These are phyloP conservation scores for Drosophila sordidapex DNA, from an alignment of 2,888 invertebrate genomes.

Conservation along the genomic window DNA sequence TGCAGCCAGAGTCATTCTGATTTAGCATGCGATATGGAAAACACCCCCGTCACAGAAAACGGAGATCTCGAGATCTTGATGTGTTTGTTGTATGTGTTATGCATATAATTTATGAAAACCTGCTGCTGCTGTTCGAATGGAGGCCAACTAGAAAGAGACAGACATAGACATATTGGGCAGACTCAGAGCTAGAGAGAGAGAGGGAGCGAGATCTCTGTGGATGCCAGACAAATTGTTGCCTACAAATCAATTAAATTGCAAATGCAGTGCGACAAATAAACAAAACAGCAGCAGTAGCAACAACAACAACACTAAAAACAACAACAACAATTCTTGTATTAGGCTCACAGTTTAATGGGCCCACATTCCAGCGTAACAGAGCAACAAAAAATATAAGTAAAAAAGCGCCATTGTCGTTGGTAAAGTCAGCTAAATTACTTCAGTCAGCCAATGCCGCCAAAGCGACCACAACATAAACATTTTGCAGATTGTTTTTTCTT, in stretches of 20 bases:
- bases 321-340: slow-evolving; percentile 66
- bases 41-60: slow-evolving; percentile 45
- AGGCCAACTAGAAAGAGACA: slow-evolving; percentile 38
- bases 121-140: slow-evolving; percentile 37
- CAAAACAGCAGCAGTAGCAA: slow-evolving; percentile 38
- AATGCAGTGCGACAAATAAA: slow-evolving; percentile 66
- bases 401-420: slow-evolving; percentile 60
- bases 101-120: slow-evolving; percentile 44
- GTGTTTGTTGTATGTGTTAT: slow-evolving; percentile 19
- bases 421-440: slow-evolving; percentile 16
- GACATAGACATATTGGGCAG: background rate
- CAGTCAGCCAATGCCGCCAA: slow-evolving; percentile 59
- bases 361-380: slow-evolving; percentile 65
- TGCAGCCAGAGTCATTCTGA: slow-evolving; percentile 25
- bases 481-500: slow-evolving; percentile 57
- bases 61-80: slow-evolving; percentile 35
- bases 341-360: slow-evolving; percentile 78
- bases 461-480: slow-evolving; percentile 74
- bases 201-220: slow-evolving; percentile 20
- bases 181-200: background rate
- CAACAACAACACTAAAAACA: slow-evolving; percentile 41
- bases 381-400: slow-evolving; percentile 9
- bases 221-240: slow-evolving; percentile 78
- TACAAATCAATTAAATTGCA: slow-evolving; percentile 76
- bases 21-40: slow-evolving; percentile 37